Evolutionary conservation across 2,113 vertebrate species (phyloP).

Genomic region (Archocentrus centrarchus): DNA sequence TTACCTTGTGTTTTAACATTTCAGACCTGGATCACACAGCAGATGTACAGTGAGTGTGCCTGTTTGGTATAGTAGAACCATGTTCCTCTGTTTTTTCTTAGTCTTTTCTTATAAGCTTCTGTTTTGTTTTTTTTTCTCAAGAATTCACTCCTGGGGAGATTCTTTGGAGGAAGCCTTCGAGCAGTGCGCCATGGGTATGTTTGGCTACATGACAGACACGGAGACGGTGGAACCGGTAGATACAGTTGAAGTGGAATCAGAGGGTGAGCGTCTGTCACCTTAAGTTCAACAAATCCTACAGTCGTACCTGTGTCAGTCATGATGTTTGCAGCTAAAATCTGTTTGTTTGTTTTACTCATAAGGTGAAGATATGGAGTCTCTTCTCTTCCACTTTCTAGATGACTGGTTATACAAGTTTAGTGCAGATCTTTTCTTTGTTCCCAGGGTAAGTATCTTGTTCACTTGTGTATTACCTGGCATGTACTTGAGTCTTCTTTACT

Average conservation of each 20-base stretch:
- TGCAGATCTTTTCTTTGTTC: constrained; percentile 92
- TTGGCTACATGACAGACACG: constrained; percentile 97
- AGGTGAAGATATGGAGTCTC: constrained; percentile 94
- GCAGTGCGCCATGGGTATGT: constrained; percentile 97
- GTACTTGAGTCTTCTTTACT: background rate
- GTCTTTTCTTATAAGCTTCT: rapidly evolving
- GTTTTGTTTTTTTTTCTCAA: background rate
- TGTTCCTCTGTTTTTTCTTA: background rate
- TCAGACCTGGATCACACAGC: constrained; percentile 98
- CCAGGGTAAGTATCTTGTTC: constrained; percentile 84
- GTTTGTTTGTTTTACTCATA: background rate
- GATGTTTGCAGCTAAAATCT: background rate
- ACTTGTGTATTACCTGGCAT: background rate
- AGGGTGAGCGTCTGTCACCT: constrained; percentile 81
- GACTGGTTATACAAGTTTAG: constrained; percentile 98
- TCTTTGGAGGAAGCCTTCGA: constrained; percentile 95
- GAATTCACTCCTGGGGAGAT: constrained; percentile 95
- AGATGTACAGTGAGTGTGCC: constrained; percentile 94
- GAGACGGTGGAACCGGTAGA: constrained; percentile 92
- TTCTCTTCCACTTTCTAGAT: constrained; percentile 94
- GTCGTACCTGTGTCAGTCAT: background rate
- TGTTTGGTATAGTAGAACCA: background rate
- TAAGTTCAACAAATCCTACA: background rate
- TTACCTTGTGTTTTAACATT: constrained; percentile 10
- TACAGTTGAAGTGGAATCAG: constrained; percentile 88